Evolutionary conservation across 2,797 vertebrate species (phyloP).

Genomic region (Eulemur mongoz): DNA sequence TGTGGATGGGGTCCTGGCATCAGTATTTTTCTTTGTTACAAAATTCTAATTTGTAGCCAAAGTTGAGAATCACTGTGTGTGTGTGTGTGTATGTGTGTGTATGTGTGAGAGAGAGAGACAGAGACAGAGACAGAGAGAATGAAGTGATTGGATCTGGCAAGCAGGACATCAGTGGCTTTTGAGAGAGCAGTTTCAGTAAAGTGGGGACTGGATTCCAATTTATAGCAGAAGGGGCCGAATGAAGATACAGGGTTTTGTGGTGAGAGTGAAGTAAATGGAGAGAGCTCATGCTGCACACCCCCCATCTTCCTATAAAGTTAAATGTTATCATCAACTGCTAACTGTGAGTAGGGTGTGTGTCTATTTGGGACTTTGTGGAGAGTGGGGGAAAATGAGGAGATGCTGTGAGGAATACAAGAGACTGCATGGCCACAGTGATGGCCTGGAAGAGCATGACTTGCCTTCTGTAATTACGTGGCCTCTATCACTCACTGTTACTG

Average conservation of each 20-base stretch:
- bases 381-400: background rate
- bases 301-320: background rate
- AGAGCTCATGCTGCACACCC: background rate
- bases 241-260: background rate
- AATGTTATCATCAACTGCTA: background rate
- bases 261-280: conserved; percentile 15
- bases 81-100: too few species aligned
- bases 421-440: background rate
- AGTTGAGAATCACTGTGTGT: background rate
- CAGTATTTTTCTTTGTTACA: background rate
- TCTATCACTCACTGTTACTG: background rate
- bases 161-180: background rate
- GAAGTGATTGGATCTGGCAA: background rate
- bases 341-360: background rate
- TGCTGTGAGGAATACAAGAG: background rate
- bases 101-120: background rate
- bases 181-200: background rate
- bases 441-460: background rate
- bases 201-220: background rate
- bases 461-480: background rate
- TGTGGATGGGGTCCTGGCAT: background rate
- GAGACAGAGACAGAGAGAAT: background rate
- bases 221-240: background rate
- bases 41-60: background rate
- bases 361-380: background rate